These are phyloP conservation scores for Tenthredo notha DNA, from an alignment of 2,888 invertebrate species.

Conservation along the genomic window DNA sequence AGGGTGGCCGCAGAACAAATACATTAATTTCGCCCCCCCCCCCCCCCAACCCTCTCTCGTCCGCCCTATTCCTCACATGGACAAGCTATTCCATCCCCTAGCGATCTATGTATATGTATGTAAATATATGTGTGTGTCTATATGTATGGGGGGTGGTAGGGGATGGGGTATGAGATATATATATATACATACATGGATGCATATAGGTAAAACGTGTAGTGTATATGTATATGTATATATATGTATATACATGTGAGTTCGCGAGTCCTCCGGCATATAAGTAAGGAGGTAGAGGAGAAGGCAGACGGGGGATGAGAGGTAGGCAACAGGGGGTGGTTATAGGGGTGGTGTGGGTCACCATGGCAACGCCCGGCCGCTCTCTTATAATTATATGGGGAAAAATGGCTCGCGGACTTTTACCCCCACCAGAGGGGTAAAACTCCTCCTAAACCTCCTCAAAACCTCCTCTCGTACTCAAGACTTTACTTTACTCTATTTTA, in stretches of 20 bases:
- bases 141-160: background rate
- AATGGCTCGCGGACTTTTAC: constrained; percentile 78
- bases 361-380: constrained; percentile 77
- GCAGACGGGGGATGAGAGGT: constrained; percentile 61
- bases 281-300: constrained; percentile 74
- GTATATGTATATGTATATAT: constrained; percentile 9
- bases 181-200: background rate
- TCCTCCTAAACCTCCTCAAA: constrained; percentile 48
- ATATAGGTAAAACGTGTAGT: constrained; percentile 13
- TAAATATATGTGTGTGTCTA: background rate
- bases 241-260: constrained; percentile 61
- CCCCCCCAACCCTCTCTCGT: constrained; percentile 55
- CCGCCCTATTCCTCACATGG: constrained; percentile 16
- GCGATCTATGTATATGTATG: constrained; percentile 22
- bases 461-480: constrained; percentile 51
- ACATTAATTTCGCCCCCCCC: constrained; percentile 75
- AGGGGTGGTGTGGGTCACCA: constrained; percentile 74
- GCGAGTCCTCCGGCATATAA: constrained; percentile 74
- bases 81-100: constrained; percentile 19
- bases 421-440: constrained; percentile 57
- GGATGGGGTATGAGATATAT: background rate
- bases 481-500: constrained; percentile 50
- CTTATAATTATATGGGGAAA: constrained; percentile 78
- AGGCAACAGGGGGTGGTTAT: constrained; percentile 43
- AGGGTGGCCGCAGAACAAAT: constrained; percentile 77